Base-by-base conservation (phyloP, 1,140 invertebrate species). In the Zaprionus africanus region DNA sequence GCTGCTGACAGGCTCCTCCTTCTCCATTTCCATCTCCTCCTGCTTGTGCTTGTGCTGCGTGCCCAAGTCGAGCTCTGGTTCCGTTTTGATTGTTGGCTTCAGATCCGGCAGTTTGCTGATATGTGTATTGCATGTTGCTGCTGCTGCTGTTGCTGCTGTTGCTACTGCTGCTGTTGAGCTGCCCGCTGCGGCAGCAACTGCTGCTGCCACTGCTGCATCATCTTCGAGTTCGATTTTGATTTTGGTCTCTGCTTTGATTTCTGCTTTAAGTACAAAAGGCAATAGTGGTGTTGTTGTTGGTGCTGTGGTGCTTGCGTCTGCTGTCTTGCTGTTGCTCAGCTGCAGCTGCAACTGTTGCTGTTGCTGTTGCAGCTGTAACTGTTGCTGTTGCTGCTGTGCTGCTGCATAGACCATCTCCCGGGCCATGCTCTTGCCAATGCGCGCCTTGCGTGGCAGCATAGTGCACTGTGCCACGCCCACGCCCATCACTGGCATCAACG, bases 351-450 rank as follows among this genome's bases (percentile, higher is more conserved):
- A 58, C 34, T 68, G 59, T 15, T 62, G 59, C 24, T 53, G 46
- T 31, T 66, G 63, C 28, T 41, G 22, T 26, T 72, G 53, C 36
- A 66, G 43, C 9, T 67, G 49, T 12, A 51, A 49, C 17, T 71
- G 67, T 5, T 62, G 58, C 26, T 53, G 69, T 9, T 75, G 75
- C 28, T 82, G 71, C 43, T 85, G 72, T 34, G 82, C 79, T 43
- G 76, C 80, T 1, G 86, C 83, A 74, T 92, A 92, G 17, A 92
- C 90, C 90, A 92, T 92, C 69, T 94, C 94, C 26, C 95, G 92
- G 24, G 95, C 95, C 94, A 95, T 95, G n/a, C 93, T 94, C 92
- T 96, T 96, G 28, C 95, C 95, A 28, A 96, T 93, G n/a, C 95
- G 93, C 4, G 95, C 95, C 77, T 94, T 94, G n/a, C 95, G 85